Conservation (phyloP, 2,888 invertebrate species). For the Linnaemya vulpina region DNA sequence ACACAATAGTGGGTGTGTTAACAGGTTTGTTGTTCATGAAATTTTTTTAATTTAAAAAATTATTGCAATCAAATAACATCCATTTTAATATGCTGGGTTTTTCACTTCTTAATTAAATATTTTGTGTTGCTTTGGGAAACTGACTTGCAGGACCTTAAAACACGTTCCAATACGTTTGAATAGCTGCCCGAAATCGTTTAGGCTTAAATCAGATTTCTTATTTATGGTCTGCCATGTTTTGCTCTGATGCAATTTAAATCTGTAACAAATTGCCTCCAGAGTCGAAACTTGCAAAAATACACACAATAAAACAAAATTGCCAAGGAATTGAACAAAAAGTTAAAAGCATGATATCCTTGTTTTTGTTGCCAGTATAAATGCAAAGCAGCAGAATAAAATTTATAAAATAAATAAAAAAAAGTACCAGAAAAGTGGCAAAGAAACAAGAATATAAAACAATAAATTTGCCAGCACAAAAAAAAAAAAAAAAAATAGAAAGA, state of each 20-base stretch:
- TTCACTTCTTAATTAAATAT: no score
- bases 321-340: conserved; percentile 14
- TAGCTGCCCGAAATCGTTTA: not conserved
- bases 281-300: conserved; percentile 34
- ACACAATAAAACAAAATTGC: conserved; percentile 17
- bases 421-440: conserved; percentile 5
- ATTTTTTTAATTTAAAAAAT: not conserved
- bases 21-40: not conserved
- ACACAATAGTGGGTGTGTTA: not conserved
- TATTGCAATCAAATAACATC: no score
- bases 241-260: conserved; percentile 41
- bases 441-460: conserved; percentile 48
- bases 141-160: not conserved
- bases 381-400: conserved; percentile 44
- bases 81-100: no score
- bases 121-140: no score
- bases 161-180: not conserved
- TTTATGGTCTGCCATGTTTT: conserved; percentile 14
- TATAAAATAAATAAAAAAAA: conserved; percentile 1
- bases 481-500: not conserved
- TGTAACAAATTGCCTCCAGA: conserved; percentile 54
- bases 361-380: conserved; percentile 31
- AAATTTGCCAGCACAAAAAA: conserved; percentile 7
- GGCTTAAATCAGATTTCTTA: conserved; percentile 30
- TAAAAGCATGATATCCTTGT: conserved; percentile 35